These are phyloP conservation scores for Ivindomyrus marchei DNA, from an alignment of 2,113 vertebrate genomes.

Conservation along the genomic window DNA sequence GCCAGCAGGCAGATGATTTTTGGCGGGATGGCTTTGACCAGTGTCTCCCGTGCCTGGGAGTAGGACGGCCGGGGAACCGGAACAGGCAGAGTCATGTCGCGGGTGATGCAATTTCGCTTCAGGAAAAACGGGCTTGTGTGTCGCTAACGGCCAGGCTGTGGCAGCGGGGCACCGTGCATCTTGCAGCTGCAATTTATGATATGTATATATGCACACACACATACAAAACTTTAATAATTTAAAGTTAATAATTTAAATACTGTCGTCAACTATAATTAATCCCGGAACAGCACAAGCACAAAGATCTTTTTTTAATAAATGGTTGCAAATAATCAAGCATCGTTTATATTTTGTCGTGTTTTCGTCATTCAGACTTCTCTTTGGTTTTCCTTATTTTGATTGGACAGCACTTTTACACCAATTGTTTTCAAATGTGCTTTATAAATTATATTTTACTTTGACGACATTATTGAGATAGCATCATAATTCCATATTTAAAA, in stretches of 20 bases:
- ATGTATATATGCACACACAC: not conserved
- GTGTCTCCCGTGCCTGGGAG: conserved; percentile 66
- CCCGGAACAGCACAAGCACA: not conserved
- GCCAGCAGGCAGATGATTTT: conserved; percentile 65
- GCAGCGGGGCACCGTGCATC: not conserved
- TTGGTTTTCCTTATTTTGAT: not conserved
- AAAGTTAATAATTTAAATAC: not conserved
- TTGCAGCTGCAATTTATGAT: not conserved
- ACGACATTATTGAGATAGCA: not conserved
- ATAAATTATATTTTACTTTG: not conserved
- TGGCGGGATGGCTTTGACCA: conserved; percentile 63
- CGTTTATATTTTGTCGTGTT: not conserved
- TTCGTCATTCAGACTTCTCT: not conserved
- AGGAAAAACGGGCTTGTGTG: not conserved
- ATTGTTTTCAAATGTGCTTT: not conserved
- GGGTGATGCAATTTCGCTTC: not conserved
- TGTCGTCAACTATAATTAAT: not conserved
- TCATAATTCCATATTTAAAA: not conserved
- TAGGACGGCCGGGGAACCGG: conserved; percentile 61
- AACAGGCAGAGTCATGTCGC: conserved; percentile 39
- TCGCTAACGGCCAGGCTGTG: too few relatives aligned
- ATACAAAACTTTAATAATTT: not conserved
- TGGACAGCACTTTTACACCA: not conserved
- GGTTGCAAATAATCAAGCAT: not conserved
- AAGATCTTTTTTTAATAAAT: not conserved